Conservation (phyloP, 2,113 vertebrate genomes). For the Struthidea cinerea region DNA sequence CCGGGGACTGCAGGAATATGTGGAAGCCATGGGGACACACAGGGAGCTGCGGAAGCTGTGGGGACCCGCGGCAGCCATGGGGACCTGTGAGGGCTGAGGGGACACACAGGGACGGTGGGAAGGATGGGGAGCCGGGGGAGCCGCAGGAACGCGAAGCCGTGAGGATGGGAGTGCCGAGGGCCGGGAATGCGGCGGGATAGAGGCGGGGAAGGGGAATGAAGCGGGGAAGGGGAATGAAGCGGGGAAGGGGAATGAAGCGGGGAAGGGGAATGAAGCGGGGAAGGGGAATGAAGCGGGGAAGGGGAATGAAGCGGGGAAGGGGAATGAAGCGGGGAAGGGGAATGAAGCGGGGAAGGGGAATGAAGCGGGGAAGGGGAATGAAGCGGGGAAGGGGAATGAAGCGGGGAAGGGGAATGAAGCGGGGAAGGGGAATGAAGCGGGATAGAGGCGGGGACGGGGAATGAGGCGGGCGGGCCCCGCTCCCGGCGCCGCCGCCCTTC, state of each 20-base stretch:
- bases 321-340: not conserved
- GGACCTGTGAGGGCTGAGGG: not conserved
- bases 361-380: not conserved
- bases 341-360: not conserved
- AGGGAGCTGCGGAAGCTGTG: not conserved
- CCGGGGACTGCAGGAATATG: too few relatives aligned
- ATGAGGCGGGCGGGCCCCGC: too few relatives aligned
- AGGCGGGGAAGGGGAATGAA: not conserved
- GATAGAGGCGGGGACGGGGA: not conserved
- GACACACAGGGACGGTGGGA: too few relatives aligned
- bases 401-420: not conserved
- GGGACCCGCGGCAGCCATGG: not conserved
- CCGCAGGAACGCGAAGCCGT: rapidly evolving
- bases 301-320: not conserved
- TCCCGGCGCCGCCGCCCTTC: not conserved
- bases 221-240: too few relatives aligned
- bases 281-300: rapidly evolving
- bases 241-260: not conserved
- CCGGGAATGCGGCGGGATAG: rapidly evolving
- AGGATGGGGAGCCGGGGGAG: rapidly evolving
- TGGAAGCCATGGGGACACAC: not conserved
- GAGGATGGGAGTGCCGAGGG: not conserved
- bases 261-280: not conserved
- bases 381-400: not conserved
- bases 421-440: too few relatives aligned